Evolutionary conservation across 2,888 invertebrate species (phyloP).

Genomic region (Dastarcus helophoroides): DNA sequence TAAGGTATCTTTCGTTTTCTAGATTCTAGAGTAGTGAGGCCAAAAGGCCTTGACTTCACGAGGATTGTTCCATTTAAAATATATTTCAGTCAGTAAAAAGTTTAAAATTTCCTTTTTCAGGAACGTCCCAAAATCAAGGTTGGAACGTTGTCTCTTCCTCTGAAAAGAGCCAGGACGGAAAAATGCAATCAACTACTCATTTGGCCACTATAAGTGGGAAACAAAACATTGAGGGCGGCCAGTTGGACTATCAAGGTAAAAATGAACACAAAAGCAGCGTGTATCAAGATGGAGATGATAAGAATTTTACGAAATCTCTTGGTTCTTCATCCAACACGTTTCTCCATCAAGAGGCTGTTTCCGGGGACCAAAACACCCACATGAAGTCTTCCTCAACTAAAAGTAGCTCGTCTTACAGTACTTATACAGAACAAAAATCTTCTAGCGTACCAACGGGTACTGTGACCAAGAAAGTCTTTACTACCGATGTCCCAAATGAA

Average conservation of each 20-base stretch:
- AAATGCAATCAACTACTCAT: conserved; percentile 47
- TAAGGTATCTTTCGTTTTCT: no score
- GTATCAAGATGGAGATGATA: conserved; percentile 42
- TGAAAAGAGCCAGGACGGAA: conserved; percentile 51
- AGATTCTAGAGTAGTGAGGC: no score
- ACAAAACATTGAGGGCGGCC: conserved; percentile 53
- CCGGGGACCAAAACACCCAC: conserved; percentile 40
- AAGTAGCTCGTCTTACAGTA: conserved; percentile 27
- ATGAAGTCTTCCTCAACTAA: conserved; percentile 31
- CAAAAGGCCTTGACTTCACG: no score
- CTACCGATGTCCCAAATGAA: conserved; percentile 26
- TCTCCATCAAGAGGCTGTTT: conserved; percentile 40
- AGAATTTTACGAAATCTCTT: conserved; percentile 41
- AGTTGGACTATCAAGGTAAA: conserved; percentile 50
- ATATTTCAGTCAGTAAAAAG: no score
- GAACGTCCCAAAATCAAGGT: conserved; percentile 42
- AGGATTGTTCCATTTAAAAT: no score
- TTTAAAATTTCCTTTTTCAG: conserved; percentile 16
- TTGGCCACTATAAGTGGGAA: conserved; percentile 53
- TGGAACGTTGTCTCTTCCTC: conserved; percentile 58
- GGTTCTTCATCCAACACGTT: conserved; percentile 39
- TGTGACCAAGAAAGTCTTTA: conserved; percentile 17
- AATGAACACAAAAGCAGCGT: conserved; percentile 48
- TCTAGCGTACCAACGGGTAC: conserved; percentile 14
- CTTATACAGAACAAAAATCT: conserved; percentile 24